phyloP scores from a whole-genome alignment of 2,888 invertebrate genomes.

The Drosophila rubida region DNA sequence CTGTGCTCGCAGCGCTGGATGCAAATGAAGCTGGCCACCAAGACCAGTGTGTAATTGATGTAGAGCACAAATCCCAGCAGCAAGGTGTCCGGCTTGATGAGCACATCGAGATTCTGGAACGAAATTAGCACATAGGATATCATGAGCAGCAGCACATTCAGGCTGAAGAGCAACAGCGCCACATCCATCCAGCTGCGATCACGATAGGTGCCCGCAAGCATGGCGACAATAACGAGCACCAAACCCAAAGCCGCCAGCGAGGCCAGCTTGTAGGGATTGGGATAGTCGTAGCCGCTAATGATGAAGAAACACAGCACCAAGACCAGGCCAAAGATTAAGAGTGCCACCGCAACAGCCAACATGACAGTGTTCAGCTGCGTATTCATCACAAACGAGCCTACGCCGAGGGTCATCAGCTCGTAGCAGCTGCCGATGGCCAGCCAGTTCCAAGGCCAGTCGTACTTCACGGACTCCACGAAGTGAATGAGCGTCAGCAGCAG shows the following conservation, averaged over 20 bases:
- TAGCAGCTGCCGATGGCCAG: slow-evolving; percentile 35
- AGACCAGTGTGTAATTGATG: slow-evolving; percentile 39
- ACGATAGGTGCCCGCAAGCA: background rate
- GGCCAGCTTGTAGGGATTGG: slow-evolving; percentile 38
- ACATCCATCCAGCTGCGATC: slow-evolving; percentile 21
- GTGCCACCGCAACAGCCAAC: background rate
- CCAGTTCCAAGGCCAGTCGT: slow-evolving; percentile 37
- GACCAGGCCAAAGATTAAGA: slow-evolving; percentile 20
- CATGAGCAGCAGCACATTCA: slow-evolving; percentile 26
- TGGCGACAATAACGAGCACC: slow-evolving; percentile 12
- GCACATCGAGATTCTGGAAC: slow-evolving; percentile 19
- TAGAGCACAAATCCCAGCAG: slow-evolving; percentile 49
- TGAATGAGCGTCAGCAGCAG: slow-evolving; percentile 40
- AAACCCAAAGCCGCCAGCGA: slow-evolving; percentile 31
- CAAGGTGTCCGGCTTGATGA: slow-evolving; percentile 32
- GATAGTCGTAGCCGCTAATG: slow-evolving; percentile 16
- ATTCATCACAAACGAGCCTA: slow-evolving; percentile 39
- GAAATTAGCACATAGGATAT: slow-evolving; percentile 44
- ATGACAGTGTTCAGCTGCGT: slow-evolving; percentile 2
- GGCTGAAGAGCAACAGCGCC: slow-evolving; percentile 17
- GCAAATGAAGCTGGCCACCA: slow-evolving; percentile 46
- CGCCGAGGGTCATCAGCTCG: slow-evolving; percentile 53
- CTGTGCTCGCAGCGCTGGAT: slow-evolving; percentile 18
- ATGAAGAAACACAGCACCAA: slow-evolving; percentile 28
- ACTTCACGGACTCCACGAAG: slow-evolving; percentile 26